Base-by-base conservation (phyloP, 2,113 vertebrate species). In the Sinosuthora webbiana region DNA sequence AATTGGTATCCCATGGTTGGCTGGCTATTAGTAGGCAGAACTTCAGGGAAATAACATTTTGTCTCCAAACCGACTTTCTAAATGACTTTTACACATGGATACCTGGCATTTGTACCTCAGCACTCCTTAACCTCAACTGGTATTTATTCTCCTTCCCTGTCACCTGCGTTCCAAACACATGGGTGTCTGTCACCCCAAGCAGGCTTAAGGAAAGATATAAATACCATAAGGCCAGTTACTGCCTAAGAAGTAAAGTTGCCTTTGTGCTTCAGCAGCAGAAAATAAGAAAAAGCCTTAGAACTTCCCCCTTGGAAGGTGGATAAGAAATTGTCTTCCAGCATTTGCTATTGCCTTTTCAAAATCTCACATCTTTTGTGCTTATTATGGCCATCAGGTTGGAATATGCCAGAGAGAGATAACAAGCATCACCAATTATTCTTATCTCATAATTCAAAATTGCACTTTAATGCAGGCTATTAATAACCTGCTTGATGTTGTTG, bases 361-460 rank as follows among this genome's bases (percentile, higher is more conserved):
- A 76, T 57, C 63, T 77, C 47, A 13, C 3, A n/a, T 89, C 35
- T 62, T 92, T 52, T 76, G 79, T 84, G 55, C 57, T 95, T 87
- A 20, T 83, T 95, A 20, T 13, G 25, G 50, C 69, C 50, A 21
- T 76, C 70, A 60, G 70, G 45, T 81, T 83, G 33, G 53, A 80
- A 94, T 59, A 90, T 19, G 55, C 78, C 71, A 90, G 65, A 78
- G 77, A 83, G 70, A 77, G 73, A 91, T 89, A 94, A 75, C 27
- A 78, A 80, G 76, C 74, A 83, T 85, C 64, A n/a, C 91, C 78
- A 94, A 52, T 97, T 95, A 93, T 20, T 90, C 86, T 89, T 95
- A 94, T 78, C 88, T 81, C 79, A 83, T 94, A 93, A 93, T 92
- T 92, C 18, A 69, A 89, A 89, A 93, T 82, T 49, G 24, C 3